Base-by-base conservation (phyloP, 2,888 invertebrate genomes). In the Chorisops tibialis region DNA sequence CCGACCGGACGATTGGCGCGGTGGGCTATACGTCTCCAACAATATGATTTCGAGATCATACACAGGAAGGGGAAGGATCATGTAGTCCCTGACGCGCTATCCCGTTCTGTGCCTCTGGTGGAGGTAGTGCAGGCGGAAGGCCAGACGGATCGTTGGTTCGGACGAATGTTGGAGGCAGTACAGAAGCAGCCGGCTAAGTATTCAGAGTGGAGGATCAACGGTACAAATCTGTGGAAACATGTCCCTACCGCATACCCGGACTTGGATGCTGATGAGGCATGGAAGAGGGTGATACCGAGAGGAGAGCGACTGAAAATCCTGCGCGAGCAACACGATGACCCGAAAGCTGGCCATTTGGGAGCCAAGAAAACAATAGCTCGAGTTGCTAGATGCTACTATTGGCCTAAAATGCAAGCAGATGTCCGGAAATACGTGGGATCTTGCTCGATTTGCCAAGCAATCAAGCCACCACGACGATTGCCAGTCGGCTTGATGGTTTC, bases 1-100 rank as follows among this genome's bases (percentile, higher is more conserved):
- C 69, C 69, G 1, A 61, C 59, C 16, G 71, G 68, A 4, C 48
- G 68, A 22, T 54, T 71, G 12, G 69, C 68, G 1, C 39, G 70
- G 18, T 71, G 70, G 71, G 60, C 54, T 1, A 18, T 54, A 2
- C 12, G 51, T 11, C 14, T 63, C 2, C 63, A 63, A 38, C 52
- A 52, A 45, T 70, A 65, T 56, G 48, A 62, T 19, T 70, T 69
- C 16, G 62, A 62, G 9, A 60, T 71, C 0, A 19, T 64, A 4
- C 68, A 72, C 61, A 66, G 69, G n/a, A 67, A 64, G 43, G 69
- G 68, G 4, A 60, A 61, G 7, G 35, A 52, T 1, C 63, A 69
- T 64, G 41, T 62, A 2, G 66, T 70, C 1, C 66, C 69, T 1
- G 70, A 70, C 60, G 67, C 69, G 11, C 48, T 68, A 1, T 67